Evolutionary conservation across 2,113 vertebrate genomes (phyloP), one percentile per base, ranked within the genome.

Genomic region (Eulemur macaco): DNA sequence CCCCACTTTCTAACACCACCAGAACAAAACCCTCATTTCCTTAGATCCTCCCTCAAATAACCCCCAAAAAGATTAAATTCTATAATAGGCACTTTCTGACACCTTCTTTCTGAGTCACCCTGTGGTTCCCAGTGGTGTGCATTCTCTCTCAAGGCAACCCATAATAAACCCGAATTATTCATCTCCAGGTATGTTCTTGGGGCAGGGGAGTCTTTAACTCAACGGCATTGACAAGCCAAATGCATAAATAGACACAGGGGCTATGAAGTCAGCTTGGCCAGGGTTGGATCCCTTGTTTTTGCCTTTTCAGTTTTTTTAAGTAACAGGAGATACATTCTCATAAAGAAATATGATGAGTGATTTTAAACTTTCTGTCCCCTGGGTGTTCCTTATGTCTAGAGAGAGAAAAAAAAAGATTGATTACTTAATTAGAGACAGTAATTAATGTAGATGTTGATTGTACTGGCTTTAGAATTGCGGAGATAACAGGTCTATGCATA

Each of bases 361-460:
- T 78, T 95, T 95, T 60, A 42, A 97, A 86, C 39, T 66, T 21
- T 69, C 45, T 91, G 68, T 74, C 27, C 69, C 76, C 12, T 66
- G 60, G 9, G 31, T 71, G 10, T n/a, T 15, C 27, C 60, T 83
- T 81, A 71, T 54, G 8, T 56, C 39, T 89, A 74, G 56, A 90
- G 89, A 52, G 68, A 11, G 3, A 63, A 58, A 78, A 54, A 23
- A 52, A 64, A 52, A 50, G 31, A 34, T 15, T 50, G 39, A 54
- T 54, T 92, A 66, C 23, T 45, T 78, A 90, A 83, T 54, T 73
- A 78, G 87, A 86, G 9, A 84, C 34, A 42, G 20, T 63, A 85
- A 58, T 39, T 93, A 87, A 92, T 76, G 50, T 80, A 63, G 80
- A 50, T 45, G 4, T 50, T 66, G 29, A n/a, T n/a, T 74, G 45